Conservation (phyloP, 2,888 invertebrate genomes). For the Balanococcus diminutus region DNA sequence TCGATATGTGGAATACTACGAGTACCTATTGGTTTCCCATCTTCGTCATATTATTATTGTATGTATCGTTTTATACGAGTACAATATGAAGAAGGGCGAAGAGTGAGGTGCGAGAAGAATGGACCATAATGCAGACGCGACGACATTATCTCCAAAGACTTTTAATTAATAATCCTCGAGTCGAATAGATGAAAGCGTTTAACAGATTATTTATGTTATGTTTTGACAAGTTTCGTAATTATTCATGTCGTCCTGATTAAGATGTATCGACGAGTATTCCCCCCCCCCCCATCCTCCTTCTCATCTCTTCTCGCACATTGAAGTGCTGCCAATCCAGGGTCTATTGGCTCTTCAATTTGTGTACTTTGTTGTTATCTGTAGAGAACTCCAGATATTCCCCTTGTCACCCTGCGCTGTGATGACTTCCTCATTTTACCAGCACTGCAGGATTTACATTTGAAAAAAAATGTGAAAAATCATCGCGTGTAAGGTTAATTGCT, state of each 20-base stretch:
- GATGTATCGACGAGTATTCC: constrained; percentile 2
- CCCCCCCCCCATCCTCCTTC: neutral
- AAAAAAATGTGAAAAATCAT: neutral
- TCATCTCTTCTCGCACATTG: neutral
- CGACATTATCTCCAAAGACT: neutral
- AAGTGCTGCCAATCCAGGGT: neutral
- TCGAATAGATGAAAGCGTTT: neutral
- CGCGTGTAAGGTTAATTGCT: neutral
- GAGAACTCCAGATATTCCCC: neutral
- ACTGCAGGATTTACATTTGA: neutral
- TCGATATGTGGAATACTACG: too few species aligned
- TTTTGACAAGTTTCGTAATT: constrained; percentile 16
- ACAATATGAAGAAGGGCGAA: too few species aligned
- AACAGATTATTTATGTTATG: neutral
- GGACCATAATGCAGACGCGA: neutral
- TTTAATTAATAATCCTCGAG: constrained; percentile 24
- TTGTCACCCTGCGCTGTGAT: neutral
- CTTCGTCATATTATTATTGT: neutral
- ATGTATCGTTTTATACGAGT: neutral
- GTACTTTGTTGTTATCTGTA: neutral
- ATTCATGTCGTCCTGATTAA: constrained; percentile 11
- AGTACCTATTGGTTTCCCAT: too few species aligned
- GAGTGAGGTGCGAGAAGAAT: too few species aligned
- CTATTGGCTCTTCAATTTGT: neutral
- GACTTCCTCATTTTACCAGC: neutral